A percentile compares a stretch with the other conserved stretches of the same genome.
phyloP scores from a whole-genome alignment of 2,888 invertebrate species.

The Harmothoe impar region DNA sequence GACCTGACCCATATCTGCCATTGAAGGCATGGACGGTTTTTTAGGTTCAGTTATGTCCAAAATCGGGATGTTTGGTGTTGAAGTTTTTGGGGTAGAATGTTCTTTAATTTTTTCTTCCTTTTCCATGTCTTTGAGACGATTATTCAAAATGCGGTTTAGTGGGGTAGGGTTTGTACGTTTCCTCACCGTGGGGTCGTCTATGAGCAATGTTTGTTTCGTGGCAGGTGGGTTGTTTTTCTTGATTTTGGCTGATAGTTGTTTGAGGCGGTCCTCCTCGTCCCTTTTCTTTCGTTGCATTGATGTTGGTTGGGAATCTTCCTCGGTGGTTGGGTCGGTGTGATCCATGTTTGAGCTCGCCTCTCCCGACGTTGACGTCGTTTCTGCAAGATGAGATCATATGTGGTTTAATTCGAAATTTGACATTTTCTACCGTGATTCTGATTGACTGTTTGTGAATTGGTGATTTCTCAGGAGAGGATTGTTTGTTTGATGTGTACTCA shows the following conservation, averaged over 20 bases:
- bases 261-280: neutral
- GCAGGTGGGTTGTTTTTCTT: neutral
- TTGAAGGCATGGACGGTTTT: too few species aligned
- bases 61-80: neutral
- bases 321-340: too few species aligned
- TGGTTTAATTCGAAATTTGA: neutral
- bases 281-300: neutral
- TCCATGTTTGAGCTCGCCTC: too few species aligned
- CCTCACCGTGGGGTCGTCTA: neutral
- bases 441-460: neutral
- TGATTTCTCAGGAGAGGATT: neutral
- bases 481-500: neutral
- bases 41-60: neutral
- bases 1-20: too few species aligned
- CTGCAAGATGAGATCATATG: neutral
- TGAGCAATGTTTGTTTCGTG: neutral
- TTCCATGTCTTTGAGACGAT: neutral
- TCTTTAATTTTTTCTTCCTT: neutral
- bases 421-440: neutral
- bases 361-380: neutral
- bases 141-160: neutral
- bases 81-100: neutral
- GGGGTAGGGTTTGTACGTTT: neutral
- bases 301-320: too few species aligned
- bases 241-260: neutral